phyloP scores from a whole-genome alignment of 2,113 vertebrate genomes.

The Mormyrus lacerda region DNA sequence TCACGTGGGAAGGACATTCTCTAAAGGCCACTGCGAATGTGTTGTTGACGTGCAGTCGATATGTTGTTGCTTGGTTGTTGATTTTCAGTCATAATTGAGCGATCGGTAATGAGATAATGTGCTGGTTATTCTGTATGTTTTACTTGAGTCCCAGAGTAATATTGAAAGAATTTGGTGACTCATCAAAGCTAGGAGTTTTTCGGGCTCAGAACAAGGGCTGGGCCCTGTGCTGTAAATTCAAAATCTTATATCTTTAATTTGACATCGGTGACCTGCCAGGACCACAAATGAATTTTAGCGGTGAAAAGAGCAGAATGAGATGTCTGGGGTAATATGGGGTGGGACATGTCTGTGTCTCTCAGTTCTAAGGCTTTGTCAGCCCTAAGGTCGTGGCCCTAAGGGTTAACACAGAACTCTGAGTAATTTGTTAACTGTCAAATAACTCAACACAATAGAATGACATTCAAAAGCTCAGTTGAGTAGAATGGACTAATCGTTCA shows the following conservation, averaged over 20 bases:
- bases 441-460: background rate
- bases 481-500: background rate
- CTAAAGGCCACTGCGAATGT: background rate
- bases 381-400: background rate
- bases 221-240: background rate
- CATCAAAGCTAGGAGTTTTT: background rate
- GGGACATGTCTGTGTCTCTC: background rate
- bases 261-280: background rate
- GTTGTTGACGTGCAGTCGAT: too few relatives aligned
- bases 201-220: background rate
- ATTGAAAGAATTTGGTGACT: background rate
- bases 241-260: background rate
- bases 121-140: background rate
- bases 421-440: background rate
- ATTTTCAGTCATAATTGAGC: background rate
- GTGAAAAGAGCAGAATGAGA: background rate
- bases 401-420: background rate
- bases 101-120: background rate
- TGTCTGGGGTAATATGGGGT: background rate
- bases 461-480: background rate
- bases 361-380: background rate
- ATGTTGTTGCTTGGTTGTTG: background rate
- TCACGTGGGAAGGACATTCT: background rate
- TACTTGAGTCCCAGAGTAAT: background rate
- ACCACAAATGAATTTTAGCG: background rate